Base-by-base conservation (phyloP, 2,113 vertebrate genomes). In the Anarrhichthys ocellatus region DNA sequence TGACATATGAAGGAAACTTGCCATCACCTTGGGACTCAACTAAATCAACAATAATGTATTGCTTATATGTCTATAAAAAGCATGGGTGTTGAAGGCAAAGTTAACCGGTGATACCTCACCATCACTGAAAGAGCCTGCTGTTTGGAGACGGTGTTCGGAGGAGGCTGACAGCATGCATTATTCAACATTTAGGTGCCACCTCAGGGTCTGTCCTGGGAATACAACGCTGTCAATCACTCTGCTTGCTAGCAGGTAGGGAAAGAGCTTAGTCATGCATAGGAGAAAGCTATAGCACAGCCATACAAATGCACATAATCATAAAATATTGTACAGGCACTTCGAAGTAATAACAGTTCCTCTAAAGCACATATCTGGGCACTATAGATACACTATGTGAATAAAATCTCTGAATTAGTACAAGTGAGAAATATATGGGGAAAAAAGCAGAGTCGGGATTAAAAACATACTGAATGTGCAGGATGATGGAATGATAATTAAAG, bases 81-180 rank as follows among this genome's bases (percentile, higher is more conserved):
- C 6, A n/a, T 9, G 10, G 15, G 44, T 32, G 75, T 44, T n/a
- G 29, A 64, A 27, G 15, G 65, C 14, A 22, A 77, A 73, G 48
- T 32, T 34, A 79, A 70, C 13, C 54, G 73, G 66, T 72, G 67
- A 81, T 29, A 29, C 1, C 48, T 13, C 38, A 27, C 0, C 70
- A 9, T 54, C 72, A 7, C 50, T 64, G 13, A 38, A 77, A 76
- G 66, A 71, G 0, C 1, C 67, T 5, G 6, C 3, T 63, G 46
- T 34, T 46, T 48, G 68, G 65, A 50, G 48, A 6, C 17, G 18
- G 48, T 9, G 38, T 38, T 44, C 27, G 66, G 64, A 46, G 46
- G 63, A 81, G 42, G 70, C 32, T 79, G 84, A 84, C 75, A 72
- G 73, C 40, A 59, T 89, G 84, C 56, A 82, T 84, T 84, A 87